phyloP scores from a whole-genome alignment of 2,888 invertebrate species.

The Pseudanteris insignis region DNA sequence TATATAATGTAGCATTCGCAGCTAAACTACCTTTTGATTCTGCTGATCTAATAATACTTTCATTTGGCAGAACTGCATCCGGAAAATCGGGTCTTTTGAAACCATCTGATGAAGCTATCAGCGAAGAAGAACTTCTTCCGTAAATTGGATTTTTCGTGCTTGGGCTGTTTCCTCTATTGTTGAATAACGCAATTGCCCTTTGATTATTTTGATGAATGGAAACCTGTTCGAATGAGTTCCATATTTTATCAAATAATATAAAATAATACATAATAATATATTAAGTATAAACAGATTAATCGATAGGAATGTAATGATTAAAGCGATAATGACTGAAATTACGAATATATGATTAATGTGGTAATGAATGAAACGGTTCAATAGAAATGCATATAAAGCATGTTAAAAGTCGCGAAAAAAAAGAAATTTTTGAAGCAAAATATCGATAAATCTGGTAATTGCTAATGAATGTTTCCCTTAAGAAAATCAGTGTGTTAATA shows the following conservation, averaged over 20 bases:
- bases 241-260: no score
- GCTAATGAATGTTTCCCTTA: constrained; percentile 29
- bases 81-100: constrained; percentile 19
- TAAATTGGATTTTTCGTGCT: no score
- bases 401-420: constrained; percentile 42
- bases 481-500: constrained; percentile 43
- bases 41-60: not conserved
- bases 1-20: no score
- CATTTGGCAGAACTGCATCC: constrained; percentile 16
- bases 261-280: no score
- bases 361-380: constrained; percentile 36
- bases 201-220: no score
- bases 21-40: constrained; percentile 26
- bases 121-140: no score
- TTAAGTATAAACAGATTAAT: constrained; percentile 22
- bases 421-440: constrained; percentile 39
- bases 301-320: constrained; percentile 25
- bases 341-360: constrained; percentile 33
- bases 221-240: no score
- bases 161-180: no score
- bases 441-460: constrained; percentile 39
- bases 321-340: constrained; percentile 30
- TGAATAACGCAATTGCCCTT: no score
- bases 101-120: no score
- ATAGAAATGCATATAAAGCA: constrained; percentile 34